Evolutionary conservation across 2,888 invertebrate species (phyloP).

Genomic region (Pseudococcus viburni): DNA sequence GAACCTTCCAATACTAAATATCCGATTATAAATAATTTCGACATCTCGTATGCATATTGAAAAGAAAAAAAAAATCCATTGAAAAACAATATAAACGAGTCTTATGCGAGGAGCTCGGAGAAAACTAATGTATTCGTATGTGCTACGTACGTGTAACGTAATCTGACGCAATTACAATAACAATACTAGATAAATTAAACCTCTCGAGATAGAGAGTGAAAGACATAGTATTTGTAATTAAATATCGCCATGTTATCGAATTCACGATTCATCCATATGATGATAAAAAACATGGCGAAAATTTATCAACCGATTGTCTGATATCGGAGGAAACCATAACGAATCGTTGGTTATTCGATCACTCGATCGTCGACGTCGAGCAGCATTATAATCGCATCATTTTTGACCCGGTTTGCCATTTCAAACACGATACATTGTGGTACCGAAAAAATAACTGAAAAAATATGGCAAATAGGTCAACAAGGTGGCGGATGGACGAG

Average conservation of each 20-base stretch:
- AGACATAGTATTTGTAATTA: not conserved
- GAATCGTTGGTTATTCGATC: not conserved
- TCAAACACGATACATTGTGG: not conserved
- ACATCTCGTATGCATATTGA: not conserved
- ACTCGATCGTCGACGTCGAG: not conserved
- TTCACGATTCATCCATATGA: not conserved
- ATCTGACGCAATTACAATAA: conserved; percentile 34
- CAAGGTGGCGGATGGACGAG: not conserved
- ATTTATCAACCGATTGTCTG: conserved; percentile 1
- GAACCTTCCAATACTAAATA: not conserved
- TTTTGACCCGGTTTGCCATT: conserved; percentile 13
- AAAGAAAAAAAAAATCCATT: not conserved
- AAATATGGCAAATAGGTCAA: conserved; percentile 36
- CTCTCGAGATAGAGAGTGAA: not conserved
- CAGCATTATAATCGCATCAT: not conserved
- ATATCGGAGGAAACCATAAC: not conserved
- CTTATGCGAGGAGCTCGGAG: not conserved
- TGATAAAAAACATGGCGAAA: not conserved
- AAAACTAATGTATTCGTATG: not conserved
- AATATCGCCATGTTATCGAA: not conserved
- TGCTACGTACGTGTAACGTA: not conserved
- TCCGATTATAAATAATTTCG: conserved; percentile 27
- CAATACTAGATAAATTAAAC: conserved; percentile 14
- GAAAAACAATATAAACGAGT: not conserved
- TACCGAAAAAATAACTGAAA: not conserved